Conservation (phyloP, 2,888 invertebrate genomes). For the Acleris sparsana region DNA sequence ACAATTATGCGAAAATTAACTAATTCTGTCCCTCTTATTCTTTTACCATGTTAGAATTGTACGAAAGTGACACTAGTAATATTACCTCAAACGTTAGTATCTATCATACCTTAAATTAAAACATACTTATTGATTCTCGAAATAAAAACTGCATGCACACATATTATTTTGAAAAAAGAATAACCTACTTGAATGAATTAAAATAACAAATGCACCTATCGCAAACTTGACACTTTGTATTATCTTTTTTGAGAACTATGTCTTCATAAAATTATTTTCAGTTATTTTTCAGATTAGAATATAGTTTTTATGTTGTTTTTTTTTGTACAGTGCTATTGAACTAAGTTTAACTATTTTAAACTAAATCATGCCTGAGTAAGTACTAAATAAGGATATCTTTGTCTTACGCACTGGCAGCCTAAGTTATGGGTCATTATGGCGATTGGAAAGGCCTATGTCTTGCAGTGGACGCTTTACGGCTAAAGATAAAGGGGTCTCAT, state of each 20-base stretch:
- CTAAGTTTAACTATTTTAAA: conserved; percentile 46
- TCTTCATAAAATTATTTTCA: conserved; percentile 75
- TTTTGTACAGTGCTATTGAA: conserved; percentile 55
- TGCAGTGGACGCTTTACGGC: too few relatives aligned
- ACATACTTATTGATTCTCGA: too few relatives aligned
- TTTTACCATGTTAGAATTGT: too few relatives aligned
- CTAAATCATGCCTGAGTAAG: conserved; percentile 79
- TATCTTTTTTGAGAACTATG: conserved; percentile 66
- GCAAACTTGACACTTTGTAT: conserved; percentile 60
- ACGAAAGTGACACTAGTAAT: too few relatives aligned
- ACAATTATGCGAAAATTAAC: too few relatives aligned
- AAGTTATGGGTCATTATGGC: too few relatives aligned
- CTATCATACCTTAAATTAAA: too few relatives aligned
- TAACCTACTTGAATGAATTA: conserved; percentile 14
- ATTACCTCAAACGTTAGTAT: too few relatives aligned
- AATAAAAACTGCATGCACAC: background rate
- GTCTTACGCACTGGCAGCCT: background rate
- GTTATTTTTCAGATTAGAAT: conserved; percentile 66
- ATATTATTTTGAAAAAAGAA: conserved; percentile 24
- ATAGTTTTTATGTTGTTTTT: conserved; percentile 62
- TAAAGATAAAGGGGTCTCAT: too few relatives aligned
- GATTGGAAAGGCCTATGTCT: too few relatives aligned
- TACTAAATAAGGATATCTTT: conserved; percentile 33
- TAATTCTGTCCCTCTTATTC: too few relatives aligned
- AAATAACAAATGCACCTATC: conserved; percentile 17